A percentile compares a stretch with the other conserved stretches of the same genome.
These are phyloP conservation scores for Coptotermes formosanus DNA, from an alignment of 1,140 invertebrate species.

Conservation along the genomic window DNA sequence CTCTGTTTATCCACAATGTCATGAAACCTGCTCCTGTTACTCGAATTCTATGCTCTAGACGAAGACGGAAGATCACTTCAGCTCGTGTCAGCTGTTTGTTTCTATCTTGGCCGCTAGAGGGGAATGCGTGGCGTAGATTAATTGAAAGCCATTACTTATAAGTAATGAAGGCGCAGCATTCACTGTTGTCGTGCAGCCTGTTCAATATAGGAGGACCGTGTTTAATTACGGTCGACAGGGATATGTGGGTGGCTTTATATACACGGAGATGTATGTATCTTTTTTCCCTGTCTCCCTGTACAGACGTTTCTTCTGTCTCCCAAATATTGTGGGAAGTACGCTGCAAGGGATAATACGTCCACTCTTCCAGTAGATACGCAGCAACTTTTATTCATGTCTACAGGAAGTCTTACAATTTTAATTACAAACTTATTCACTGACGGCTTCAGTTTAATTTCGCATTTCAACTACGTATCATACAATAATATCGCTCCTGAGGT, in stretches of 20 bases:
- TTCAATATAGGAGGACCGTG: constrained; percentile 1
- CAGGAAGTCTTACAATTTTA: neutral
- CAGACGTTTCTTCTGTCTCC: neutral
- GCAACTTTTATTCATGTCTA: neutral
- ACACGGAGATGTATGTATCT: neutral
- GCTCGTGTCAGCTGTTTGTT: constrained; percentile 14
- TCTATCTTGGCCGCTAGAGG: neutral
- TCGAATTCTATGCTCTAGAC: neutral
- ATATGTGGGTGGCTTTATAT: neutral
- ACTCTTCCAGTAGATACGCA: neutral
- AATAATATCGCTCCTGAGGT: too few relatives aligned
- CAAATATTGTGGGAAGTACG: neutral
- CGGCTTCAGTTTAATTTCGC: neutral
- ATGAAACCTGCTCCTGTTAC: neutral
- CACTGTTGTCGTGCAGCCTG: too few relatives aligned
- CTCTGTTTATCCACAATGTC: neutral
- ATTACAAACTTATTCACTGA: neutral
- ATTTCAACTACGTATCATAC: too few relatives aligned
- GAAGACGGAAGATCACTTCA: neutral
- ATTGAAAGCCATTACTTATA: constrained; percentile 14
- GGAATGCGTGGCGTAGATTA: neutral
- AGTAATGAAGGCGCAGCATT: neutral
- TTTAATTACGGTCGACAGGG: neutral
- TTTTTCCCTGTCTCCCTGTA: neutral
- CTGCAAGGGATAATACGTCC: neutral